These are phyloP conservation scores for Stenotaenia linearis DNA, from an alignment of 2,888 invertebrate species.

Conservation along the genomic window DNA sequence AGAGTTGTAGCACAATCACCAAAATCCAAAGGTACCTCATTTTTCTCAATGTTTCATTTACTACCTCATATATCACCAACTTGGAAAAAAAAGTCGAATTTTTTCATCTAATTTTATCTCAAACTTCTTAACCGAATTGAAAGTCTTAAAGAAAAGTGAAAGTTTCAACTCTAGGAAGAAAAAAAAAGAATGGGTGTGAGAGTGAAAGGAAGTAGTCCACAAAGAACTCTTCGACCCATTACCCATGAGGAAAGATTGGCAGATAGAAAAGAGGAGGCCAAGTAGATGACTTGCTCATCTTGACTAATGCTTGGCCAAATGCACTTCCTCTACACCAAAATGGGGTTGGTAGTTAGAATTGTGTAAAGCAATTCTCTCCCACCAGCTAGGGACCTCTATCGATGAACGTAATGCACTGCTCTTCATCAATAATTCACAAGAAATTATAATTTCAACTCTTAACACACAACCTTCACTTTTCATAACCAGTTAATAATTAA, in stretches of 20 bases:
- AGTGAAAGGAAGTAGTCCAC: not conserved
- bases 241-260: not conserved
- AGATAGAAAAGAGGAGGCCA: not conserved
- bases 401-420: not conserved
- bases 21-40: constrained; percentile 55
- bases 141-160: not conserved
- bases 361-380: not conserved
- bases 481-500: no score
- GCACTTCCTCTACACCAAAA: not conserved
- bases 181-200: not conserved
- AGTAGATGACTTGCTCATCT: not conserved
- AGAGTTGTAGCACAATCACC: constrained; percentile 69
- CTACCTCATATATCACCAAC: not conserved
- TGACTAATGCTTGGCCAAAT: constrained; percentile 13
- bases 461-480: no score
- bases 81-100: no score
- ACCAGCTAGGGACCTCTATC: not conserved
- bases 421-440: not conserved
- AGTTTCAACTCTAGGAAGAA: no score
- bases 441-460: not conserved
- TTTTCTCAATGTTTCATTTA: not conserved
- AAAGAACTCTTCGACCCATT: not conserved
- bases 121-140: no score
- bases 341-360: not conserved
- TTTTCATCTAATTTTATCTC: no score